A percentile compares a stretch with the other conserved stretches of the same genome.
These are phyloP conservation scores for Cryptocheilus praepositus DNA, from an alignment of 2,888 invertebrate genomes.

Conservation along the genomic window DNA sequence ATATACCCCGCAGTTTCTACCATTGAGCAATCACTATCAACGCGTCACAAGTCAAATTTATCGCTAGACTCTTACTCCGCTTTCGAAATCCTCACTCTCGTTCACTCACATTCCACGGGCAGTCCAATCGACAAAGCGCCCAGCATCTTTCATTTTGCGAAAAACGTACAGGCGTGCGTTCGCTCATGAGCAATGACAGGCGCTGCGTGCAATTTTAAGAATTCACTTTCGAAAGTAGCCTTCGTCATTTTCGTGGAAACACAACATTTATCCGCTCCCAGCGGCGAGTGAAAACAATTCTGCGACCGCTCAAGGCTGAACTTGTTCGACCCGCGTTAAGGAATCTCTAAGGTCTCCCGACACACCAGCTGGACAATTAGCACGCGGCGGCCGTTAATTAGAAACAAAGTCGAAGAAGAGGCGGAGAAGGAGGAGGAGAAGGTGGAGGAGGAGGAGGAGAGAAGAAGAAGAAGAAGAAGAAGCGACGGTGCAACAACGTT, in stretches of 20 bases:
- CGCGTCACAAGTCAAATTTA: too few species aligned
- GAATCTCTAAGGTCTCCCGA: slow-evolving; percentile 46
- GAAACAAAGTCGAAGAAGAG: slow-evolving; percentile 48
- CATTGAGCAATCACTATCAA: too few species aligned
- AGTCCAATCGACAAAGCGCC: too few species aligned
- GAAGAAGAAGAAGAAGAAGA: background rate
- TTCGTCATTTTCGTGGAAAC: slow-evolving; percentile 40
- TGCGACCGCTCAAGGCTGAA: slow-evolving; percentile 27
- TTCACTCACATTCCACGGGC: too few species aligned
- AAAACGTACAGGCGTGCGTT: too few species aligned
- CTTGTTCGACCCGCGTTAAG: slow-evolving; percentile 37
- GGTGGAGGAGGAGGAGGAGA: slow-evolving; percentile 32
- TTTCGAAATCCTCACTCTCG: too few species aligned
- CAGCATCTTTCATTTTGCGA: too few species aligned
- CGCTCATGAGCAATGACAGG: too few species aligned
- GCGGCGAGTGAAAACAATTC: slow-evolving; percentile 40
- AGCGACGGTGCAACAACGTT: slow-evolving; percentile 2
- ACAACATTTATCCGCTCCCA: slow-evolving; percentile 14
- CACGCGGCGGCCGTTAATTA: slow-evolving; percentile 57
- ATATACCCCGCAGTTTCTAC: too few species aligned
- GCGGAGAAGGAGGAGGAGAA: slow-evolving; percentile 15
- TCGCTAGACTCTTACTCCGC: too few species aligned
- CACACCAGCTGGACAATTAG: slow-evolving; percentile 55
- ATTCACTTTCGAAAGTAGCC: slow-evolving; percentile 38
- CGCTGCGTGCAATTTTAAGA: background rate